phyloP scores from a whole-genome alignment of 2,797 vertebrate genomes.

The Protosalanx chinensis region DNA sequence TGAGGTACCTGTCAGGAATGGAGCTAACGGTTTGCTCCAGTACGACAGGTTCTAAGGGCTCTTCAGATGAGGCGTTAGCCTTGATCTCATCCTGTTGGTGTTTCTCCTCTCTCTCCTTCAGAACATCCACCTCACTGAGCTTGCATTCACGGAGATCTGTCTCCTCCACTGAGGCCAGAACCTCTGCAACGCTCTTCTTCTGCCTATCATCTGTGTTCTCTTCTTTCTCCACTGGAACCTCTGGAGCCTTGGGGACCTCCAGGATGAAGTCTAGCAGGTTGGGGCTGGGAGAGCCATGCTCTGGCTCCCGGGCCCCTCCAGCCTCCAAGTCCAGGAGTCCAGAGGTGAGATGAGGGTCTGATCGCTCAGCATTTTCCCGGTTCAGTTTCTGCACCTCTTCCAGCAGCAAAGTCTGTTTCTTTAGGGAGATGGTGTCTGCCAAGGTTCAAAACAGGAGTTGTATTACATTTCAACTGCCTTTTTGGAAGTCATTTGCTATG shows the following conservation, averaged over 20 bases:
- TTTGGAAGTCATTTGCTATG: background rate
- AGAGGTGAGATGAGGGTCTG: conserved; percentile 24
- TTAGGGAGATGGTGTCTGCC: conserved; percentile 72
- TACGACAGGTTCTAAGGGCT: conserved; percentile 7
- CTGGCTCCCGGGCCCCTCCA: conserved; percentile 20
- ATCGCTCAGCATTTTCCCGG: conserved; percentile 75
- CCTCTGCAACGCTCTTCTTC: conserved; percentile 17
- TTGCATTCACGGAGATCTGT: conserved; percentile 17
- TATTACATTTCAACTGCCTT: background rate
- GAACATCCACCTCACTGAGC: conserved; percentile 23
- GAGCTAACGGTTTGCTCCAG: background rate
- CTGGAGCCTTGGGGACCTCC: conserved; percentile 44
- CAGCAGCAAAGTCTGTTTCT: conserved; percentile 70
- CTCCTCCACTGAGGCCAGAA: conserved; percentile 11
- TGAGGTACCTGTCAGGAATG: conserved; percentile 49
- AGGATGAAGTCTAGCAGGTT: conserved; percentile 47
- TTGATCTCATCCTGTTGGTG: conserved; percentile 28
- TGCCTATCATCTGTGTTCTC: background rate
- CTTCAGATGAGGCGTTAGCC: conserved; percentile 28
- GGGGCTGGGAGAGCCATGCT: conserved; percentile 9
- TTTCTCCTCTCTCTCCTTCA: conserved; percentile 27
- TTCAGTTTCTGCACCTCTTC: conserved; percentile 83
- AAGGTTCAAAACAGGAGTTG: conserved; percentile 36
- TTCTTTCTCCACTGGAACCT: conserved; percentile 21
- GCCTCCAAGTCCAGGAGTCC: conserved; percentile 44